Evolutionary conservation across 2,888 invertebrate genomes (phyloP), one percentile per base, ranked within the genome.

Genomic region (Caenorhabditis sp.): DNA sequence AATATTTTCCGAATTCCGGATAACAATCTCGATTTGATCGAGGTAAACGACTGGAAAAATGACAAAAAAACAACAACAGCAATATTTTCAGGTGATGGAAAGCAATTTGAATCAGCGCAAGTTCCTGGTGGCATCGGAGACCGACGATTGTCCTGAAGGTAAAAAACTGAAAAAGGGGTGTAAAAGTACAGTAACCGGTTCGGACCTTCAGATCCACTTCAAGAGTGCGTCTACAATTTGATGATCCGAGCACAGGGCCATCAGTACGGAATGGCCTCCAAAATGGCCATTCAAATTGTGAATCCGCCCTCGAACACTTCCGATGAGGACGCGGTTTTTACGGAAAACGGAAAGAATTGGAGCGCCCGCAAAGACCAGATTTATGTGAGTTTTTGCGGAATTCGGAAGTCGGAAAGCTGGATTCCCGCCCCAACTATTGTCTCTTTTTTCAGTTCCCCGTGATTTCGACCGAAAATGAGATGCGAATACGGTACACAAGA

Each of bases 271-370:
- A 41, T 88, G 45, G 50, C 82, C 0, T 78, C 86, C 0, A 87
- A 85, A 50, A 45, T 88, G 65, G 87, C 83, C 3, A 78, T 88
- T 1, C 88, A 88, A 89, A 92, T 96, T 15, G 90, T 96, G 4
- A 96, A 95, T 90, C 95, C 88, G 1, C 80, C 95, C 0, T 94
- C 95, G 72, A 94, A 94, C 84, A 94, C 94, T 89, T 93, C 94
- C 74, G 96, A 96, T 90, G 92, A 92, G 83, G 93, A 96, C 70
- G 92, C 92, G 39, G 92, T 87, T 17, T 80, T 88, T 48, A 71
- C 65, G 0, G 82, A 82, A 58, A 76, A 75, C n/a, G 76, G 76
- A 41, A 74, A 71, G 48, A 59, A 71, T 2, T 82, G 68, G 73
- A 80, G 79, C 30, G 82, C 80, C 1, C 30, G 82, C 20, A 75